These are phyloP conservation scores for Sparus aurata DNA, from an alignment of 2,797 vertebrate genomes.

Conservation along the genomic window DNA sequence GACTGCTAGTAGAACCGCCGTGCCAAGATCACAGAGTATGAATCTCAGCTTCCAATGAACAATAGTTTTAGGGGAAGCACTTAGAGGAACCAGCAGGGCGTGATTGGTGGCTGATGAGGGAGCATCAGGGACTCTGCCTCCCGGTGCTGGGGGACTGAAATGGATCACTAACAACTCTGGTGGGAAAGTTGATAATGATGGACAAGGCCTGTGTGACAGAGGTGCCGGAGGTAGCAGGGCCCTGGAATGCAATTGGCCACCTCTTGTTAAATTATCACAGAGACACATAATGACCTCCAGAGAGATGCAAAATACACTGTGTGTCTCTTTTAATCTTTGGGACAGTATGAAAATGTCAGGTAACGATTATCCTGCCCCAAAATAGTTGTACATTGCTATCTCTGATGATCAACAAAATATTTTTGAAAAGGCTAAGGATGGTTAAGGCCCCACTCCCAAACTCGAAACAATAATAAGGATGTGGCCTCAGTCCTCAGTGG, in stretches of 20 bases:
- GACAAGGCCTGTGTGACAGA: slow-evolving; percentile 2
- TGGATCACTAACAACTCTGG: background rate
- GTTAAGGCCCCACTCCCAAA: too few relatives aligned
- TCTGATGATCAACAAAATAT: too few relatives aligned
- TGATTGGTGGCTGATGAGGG: slow-evolving; percentile 11
- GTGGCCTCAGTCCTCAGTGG: background rate
- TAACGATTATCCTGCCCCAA: too few relatives aligned
- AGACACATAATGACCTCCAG: background rate
- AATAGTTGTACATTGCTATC: too few relatives aligned
- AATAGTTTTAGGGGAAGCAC: slow-evolving; percentile 1
- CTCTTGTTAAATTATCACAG: background rate
- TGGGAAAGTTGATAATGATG: background rate
- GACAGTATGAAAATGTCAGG: too few relatives aligned
- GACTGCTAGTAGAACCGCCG: background rate
- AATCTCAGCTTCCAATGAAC: background rate
- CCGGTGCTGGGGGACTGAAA: background rate
- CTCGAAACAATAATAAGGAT: background rate
- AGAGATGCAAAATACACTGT: background rate
- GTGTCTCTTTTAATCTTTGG: background rate
- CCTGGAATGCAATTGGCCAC: background rate
- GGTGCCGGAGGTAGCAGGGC: background rate
- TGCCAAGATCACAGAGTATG: background rate
- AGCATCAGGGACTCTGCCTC: slow-evolving; percentile 6
- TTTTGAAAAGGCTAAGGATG: background rate
- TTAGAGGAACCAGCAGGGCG: background rate